A percentile compares a stretch with the other conserved stretches of the same genome.
Evolutionary conservation across 2,888 invertebrate genomes (phyloP).

Genomic region (Lypha dubia): DNA sequence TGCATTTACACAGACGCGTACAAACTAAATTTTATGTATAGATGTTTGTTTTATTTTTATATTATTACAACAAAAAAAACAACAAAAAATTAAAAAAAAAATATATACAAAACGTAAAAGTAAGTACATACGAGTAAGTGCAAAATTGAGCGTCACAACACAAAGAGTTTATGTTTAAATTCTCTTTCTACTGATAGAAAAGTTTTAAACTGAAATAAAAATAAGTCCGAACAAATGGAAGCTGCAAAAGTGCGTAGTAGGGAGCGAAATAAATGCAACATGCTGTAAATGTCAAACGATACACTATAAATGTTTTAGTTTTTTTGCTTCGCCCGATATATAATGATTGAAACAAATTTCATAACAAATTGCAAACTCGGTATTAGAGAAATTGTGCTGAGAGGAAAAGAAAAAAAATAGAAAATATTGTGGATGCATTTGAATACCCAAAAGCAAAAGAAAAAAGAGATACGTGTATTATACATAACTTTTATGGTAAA

Average conservation of each 20-base stretch:
- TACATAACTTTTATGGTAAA: no score
- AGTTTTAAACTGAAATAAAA: slow-evolving; percentile 46
- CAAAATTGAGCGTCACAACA: slow-evolving; percentile 42
- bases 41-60: neutral
- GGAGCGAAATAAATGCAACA: slow-evolving; percentile 78
- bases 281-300: slow-evolving; percentile 72
- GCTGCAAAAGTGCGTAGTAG: slow-evolving; percentile 64
- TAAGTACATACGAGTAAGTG: slow-evolving; percentile 40
- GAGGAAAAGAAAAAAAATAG: neutral
- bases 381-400: neutral
- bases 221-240: slow-evolving; percentile 31
- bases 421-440: no score
- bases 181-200: slow-evolving; percentile 50
- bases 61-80: no score
- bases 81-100: no score
- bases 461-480: no score
- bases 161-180: slow-evolving; percentile 56
- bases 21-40: slow-evolving; percentile 13
- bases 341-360: slow-evolving; percentile 22
- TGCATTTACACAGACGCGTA: slow-evolving; percentile 17
- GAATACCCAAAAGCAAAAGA: no score
- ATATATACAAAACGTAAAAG: slow-evolving; percentile 8
- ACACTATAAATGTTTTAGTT: slow-evolving; percentile 40
- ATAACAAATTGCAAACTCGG: slow-evolving; percentile 17
- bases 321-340: no score